These are phyloP conservation scores for Ernsta delagoae DNA, from an alignment of 2,888 invertebrate species.

Conservation along the genomic window DNA sequence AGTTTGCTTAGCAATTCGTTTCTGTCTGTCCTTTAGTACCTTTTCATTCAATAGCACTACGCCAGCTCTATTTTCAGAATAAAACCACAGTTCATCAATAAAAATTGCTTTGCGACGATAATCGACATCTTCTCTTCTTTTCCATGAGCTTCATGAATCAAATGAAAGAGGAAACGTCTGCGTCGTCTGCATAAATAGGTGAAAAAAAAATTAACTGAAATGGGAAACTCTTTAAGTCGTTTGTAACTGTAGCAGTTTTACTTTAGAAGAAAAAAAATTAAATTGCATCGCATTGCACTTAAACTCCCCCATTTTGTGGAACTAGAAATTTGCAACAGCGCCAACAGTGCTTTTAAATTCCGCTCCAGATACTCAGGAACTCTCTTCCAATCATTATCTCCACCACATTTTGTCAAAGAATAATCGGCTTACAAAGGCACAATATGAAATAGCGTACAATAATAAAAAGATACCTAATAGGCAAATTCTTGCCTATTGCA, in stretches of 20 bases:
- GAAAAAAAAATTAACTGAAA: neutral
- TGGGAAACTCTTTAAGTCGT: neutral
- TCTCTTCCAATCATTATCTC: neutral
- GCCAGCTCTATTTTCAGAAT: neutral
- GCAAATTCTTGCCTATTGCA: too few relatives aligned
- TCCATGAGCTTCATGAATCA: neutral
- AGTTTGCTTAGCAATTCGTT: too few relatives aligned
- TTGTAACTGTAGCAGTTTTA: neutral
- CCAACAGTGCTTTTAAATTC: neutral
- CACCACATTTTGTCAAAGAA: too few relatives aligned
- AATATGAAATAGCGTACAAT: too few relatives aligned
- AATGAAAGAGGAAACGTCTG: neutral
- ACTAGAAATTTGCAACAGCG: constrained; percentile 3
- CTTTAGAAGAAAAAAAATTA: neutral
- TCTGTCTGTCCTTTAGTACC: too few relatives aligned
- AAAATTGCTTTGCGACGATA: too few relatives aligned
- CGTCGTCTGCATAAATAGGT: too few relatives aligned
- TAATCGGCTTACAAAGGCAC: neutral
- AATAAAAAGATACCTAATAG: too few relatives aligned
- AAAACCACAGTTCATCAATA: neutral
- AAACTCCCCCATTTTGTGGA: neutral
- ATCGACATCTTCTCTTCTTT: neutral
- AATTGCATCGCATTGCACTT: neutral
- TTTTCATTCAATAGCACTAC: too few relatives aligned
- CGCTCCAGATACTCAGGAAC: neutral